Percentiles rank a stretch among this genome's conserved stretches.
Evolutionary conservation across 2,113 vertebrate genomes (phyloP).

Genomic region (Aldabrachelys gigantea): DNA sequence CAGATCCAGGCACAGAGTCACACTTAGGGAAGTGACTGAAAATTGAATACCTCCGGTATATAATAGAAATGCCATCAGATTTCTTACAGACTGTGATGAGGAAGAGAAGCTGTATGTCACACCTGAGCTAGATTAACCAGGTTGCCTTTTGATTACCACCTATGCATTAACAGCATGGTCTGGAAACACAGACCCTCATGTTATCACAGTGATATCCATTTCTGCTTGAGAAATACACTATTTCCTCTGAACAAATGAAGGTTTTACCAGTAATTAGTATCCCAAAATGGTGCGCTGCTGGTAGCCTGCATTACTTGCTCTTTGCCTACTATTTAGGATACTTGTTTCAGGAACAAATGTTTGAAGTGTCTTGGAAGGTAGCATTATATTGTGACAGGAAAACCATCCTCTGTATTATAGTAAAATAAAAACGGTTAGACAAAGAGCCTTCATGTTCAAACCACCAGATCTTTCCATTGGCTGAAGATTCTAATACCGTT

Average conservation of each 20-base stretch:
- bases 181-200: background rate
- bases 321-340: background rate
- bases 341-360: background rate
- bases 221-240: background rate
- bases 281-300: background rate
- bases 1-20: background rate
- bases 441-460: background rate
- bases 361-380: background rate
- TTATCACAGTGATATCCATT: background rate
- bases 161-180: background rate
- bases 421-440: background rate
- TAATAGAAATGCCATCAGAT: slow-evolving; percentile 48
- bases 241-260: background rate
- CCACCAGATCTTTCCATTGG: background rate
- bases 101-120: background rate
- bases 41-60: fast-evolving
- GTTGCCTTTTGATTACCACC: background rate
- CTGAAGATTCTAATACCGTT: background rate
- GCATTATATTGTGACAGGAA: background rate
- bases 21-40: background rate
- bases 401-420: background rate
- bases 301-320: background rate
- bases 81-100: slow-evolving; percentile 45
- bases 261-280: background rate
- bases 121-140: background rate